phyloP scores from a whole-genome alignment of 2,797 vertebrate genomes.

The Thripadectes ignobilis region DNA sequence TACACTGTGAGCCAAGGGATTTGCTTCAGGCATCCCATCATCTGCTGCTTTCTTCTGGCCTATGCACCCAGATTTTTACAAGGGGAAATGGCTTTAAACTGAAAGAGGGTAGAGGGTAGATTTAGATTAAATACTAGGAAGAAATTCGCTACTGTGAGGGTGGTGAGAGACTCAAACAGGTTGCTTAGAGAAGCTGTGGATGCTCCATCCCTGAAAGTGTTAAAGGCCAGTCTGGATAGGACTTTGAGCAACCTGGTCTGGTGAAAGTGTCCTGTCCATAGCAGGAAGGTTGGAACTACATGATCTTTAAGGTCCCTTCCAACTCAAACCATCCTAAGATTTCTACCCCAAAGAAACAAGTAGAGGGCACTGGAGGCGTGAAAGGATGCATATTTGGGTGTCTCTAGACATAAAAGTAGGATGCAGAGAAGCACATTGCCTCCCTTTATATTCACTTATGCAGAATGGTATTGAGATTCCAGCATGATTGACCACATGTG shows the following conservation, averaged over 20 bases:
- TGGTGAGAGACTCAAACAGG: not conserved
- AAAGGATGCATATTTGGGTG: not conserved
- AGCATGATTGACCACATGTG: accelerated
- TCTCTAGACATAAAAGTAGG: not conserved
- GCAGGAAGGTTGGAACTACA: not conserved
- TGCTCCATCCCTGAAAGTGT: not conserved
- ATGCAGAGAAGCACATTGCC: not conserved
- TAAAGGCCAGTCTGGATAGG: not conserved
- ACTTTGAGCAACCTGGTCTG: not conserved
- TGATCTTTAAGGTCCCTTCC: not conserved
- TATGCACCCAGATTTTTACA: not conserved
- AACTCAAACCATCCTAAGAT: not conserved
- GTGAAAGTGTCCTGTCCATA: not conserved
- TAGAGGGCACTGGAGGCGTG: not conserved
- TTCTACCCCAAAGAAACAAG: not conserved
- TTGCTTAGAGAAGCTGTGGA: not conserved
- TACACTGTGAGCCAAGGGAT: not conserved
- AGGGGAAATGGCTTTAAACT: not conserved
- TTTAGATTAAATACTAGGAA: not conserved
- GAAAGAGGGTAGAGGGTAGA: not conserved
- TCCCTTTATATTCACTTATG: not conserved
- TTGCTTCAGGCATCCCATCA: not conserved
- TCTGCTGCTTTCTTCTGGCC: not conserved
- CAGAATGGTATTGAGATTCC: not conserved
- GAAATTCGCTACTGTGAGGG: not conserved